These are phyloP conservation scores for Spea bombifrons DNA, from an alignment of 2,113 vertebrate genomes.

Conservation along the genomic window DNA sequence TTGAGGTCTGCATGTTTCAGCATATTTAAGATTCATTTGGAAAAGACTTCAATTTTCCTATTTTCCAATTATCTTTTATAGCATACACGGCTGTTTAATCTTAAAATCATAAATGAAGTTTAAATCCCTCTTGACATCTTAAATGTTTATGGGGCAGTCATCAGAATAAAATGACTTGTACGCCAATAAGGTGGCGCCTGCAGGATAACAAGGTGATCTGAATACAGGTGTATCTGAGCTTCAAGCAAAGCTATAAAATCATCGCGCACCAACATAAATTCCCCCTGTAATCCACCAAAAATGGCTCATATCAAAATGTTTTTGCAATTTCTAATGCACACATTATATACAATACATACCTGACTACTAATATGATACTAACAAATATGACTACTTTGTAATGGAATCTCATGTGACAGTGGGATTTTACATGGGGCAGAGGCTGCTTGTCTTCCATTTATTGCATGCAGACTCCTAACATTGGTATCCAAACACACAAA, in stretches of 20 bases:
- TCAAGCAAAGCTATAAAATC: neutral
- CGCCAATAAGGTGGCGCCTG: conserved; percentile 18
- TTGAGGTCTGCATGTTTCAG: conserved; percentile 34
- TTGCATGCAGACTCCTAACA: too few relatives aligned
- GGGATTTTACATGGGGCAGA: too few relatives aligned
- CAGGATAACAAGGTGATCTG: neutral
- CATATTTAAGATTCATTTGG: conserved; percentile 40
- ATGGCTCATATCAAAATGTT: too few relatives aligned
- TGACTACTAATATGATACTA: too few relatives aligned
- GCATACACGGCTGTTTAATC: conserved; percentile 41
- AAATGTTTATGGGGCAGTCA: conserved; percentile 39
- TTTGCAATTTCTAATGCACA: too few relatives aligned
- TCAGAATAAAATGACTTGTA: conserved; percentile 24
- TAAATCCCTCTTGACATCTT: conserved; percentile 40
- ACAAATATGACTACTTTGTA: too few relatives aligned
- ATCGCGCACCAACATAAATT: neutral
- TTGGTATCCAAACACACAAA: too few relatives aligned
- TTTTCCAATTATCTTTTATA: conserved; percentile 48
- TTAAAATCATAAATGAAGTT: conserved; percentile 42
- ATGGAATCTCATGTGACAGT: too few relatives aligned
- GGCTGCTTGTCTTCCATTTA: too few relatives aligned
- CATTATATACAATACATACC: too few relatives aligned
- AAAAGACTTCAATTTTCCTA: conserved; percentile 35
- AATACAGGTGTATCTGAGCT: neutral
- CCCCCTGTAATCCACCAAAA: too few relatives aligned